Evolutionary conservation across 2,113 vertebrate genomes (phyloP).

Genomic region (Rynchops niger): DNA sequence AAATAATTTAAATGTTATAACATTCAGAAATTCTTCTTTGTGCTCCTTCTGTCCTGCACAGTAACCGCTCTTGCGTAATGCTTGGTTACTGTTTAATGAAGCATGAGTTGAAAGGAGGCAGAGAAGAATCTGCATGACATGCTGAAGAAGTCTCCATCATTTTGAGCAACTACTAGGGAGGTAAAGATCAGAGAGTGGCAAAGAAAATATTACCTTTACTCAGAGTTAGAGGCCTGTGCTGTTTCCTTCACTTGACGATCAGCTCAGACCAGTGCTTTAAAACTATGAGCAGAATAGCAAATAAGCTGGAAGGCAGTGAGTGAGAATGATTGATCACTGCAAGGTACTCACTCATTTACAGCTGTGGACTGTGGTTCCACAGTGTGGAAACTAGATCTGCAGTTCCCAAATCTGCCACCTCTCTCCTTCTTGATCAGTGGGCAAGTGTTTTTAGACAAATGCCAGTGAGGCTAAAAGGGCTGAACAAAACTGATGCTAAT

Average conservation of each 20-base stretch:
- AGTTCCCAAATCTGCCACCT: neutral
- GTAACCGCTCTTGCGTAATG: rapidly evolving
- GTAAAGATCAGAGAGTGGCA: neutral
- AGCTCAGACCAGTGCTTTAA: neutral
- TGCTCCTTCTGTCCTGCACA: neutral
- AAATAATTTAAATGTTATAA: neutral
- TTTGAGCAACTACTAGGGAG: neutral
- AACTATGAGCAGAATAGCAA: neutral
- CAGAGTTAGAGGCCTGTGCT: neutral
- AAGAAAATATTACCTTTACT: neutral
- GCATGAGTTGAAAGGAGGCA: neutral
- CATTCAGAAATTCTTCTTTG: neutral
- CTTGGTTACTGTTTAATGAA: neutral
- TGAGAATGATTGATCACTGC: neutral
- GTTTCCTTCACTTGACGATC: neutral
- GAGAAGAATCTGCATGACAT: neutral
- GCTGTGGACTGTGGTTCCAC: neutral
- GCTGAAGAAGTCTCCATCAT: neutral
- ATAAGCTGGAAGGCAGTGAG: neutral
- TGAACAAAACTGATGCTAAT: neutral
- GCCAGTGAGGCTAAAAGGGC: neutral
- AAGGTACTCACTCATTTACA: neutral
- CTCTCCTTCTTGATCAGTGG: neutral
- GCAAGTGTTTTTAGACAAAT: neutral
- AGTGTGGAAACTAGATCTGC: neutral